Conservation (phyloP, 2,888 invertebrate genomes). For the Drosophila tripunctata region DNA sequence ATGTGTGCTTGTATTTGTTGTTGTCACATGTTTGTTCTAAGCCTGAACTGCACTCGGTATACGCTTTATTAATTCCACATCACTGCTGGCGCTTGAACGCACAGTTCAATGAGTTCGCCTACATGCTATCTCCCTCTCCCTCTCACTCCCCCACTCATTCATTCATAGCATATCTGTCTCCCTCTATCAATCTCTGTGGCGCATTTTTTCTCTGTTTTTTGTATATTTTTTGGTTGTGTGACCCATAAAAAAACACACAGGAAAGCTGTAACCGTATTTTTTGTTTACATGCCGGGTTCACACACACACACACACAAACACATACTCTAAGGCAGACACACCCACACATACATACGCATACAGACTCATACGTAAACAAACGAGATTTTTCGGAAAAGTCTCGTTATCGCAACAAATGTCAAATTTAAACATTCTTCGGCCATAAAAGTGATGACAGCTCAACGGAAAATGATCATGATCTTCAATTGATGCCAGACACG, state of each 20-base stretch:
- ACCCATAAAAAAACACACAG: slow-evolving; percentile 36
- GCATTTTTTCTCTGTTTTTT: neutral
- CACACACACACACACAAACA: slow-evolving; percentile 16
- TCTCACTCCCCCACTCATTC: slow-evolving; percentile 5
- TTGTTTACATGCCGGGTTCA: slow-evolving; percentile 44
- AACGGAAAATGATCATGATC: slow-evolving; percentile 21
- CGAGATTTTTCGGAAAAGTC: slow-evolving; percentile 16
- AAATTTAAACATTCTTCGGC: slow-evolving; percentile 42
- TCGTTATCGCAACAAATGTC: slow-evolving; percentile 38
- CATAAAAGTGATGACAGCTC: slow-evolving; percentile 47
- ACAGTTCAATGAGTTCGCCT: slow-evolving; percentile 59
- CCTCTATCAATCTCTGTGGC: neutral
- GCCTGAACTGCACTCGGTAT: slow-evolving; percentile 32
- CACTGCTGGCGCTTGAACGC: slow-evolving; percentile 55
- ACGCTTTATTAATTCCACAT: slow-evolving; percentile 74
- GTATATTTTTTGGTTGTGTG: slow-evolving; percentile 18
- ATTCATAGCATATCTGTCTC: neutral
- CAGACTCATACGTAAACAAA: slow-evolving; percentile 11
- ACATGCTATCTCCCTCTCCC: neutral
- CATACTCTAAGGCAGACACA: neutral
- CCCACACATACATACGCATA: slow-evolving; percentile 13
- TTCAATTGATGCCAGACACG: slow-evolving; percentile 7
- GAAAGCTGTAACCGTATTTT: slow-evolving; percentile 39
- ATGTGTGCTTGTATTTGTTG: slow-evolving; percentile 17
- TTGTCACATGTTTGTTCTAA: slow-evolving; percentile 55